Evolutionary conservation across 2,113 vertebrate species (phyloP), one percentile per base, ranked within the genome.

Genomic region (Echinops telfairi): DNA sequence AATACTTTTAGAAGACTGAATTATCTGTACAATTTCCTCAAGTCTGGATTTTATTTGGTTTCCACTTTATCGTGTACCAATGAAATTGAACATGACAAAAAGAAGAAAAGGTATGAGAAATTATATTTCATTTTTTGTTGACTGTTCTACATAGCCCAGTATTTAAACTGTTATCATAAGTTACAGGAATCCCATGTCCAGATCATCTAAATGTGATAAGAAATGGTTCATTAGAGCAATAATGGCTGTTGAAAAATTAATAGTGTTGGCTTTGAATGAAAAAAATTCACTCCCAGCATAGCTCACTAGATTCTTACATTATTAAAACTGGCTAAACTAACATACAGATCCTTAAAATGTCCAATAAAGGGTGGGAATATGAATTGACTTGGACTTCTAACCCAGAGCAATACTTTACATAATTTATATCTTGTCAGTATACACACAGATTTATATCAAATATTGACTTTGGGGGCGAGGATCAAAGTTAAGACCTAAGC

Each of bases 361-460:
- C 81, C 92, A 80, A 90, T 92, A 89, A 88, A 83, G 33, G 60
- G 25, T 89, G 17, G 47, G 40, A 53, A 76, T 92, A 79, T 88
- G 87, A 80, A 97, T 78, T 92, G 60, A 86, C 84, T 90, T 92
- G 29, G 73, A 87, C 58, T 95, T 96, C 60, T 94, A 90, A 95
- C 87, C 80, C n/a, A 80, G 19, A 95, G 81, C 40, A 86, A 83
- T 82, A 76, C 33, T 94, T 96, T 82, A 83, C 58, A 73, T 83
- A 83, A 94, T 95, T 96, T 92, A 93, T 43, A 86, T 91, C 19
- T 47, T 90, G 71, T 79, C 36, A 89, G 84, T 76, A 89, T 83
- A 81, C 64, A 88, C 58, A 81, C 14, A 62, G 73, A 62, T 17
- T 68, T 89, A 93, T 82, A 95, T 81, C 81, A 89, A 94, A 94